phyloP scores from a whole-genome alignment of 1,140 invertebrate genomes.

The Drosophila micromelanica region DNA sequence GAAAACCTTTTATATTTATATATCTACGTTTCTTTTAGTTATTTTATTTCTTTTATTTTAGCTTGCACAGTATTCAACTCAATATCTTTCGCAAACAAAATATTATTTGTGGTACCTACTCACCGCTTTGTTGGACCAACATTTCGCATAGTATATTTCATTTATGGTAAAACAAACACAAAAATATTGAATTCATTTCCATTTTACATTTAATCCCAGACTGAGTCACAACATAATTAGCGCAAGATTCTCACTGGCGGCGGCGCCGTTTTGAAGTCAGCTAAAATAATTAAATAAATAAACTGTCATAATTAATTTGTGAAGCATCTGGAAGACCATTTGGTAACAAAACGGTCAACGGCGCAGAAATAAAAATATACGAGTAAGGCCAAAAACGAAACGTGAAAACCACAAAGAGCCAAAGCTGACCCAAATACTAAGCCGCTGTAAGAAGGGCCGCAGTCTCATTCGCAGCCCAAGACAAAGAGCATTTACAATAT shows the following conservation, averaged over 20 bases:
- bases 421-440: conserved; percentile 44
- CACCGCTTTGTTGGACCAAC: neutral
- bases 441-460: neutral
- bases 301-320: conserved; percentile 82
- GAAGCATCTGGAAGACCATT: conserved; percentile 47
- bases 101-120: conserved; percentile 7
- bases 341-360: conserved; percentile 24
- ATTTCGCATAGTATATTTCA: conserved; percentile 3
- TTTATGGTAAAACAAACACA: conserved; percentile 12
- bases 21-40: too few species aligned
- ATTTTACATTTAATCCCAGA: conserved; percentile 50
- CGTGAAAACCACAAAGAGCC: conserved; percentile 35
- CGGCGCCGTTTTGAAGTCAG: conserved; percentile 63
- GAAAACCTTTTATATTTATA: too few species aligned
- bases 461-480: conserved; percentile 3
- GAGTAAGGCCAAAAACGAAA: conserved; percentile 28
- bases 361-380: conserved; percentile 27
- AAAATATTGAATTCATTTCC: conserved; percentile 4
- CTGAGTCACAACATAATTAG: conserved; percentile 80
- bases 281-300: conserved; percentile 80
- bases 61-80: too few species aligned
- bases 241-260: conserved; percentile 16
- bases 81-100: too few species aligned
- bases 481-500: conserved; percentile 40
- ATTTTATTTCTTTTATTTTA: too few species aligned